These are phyloP conservation scores for Mesembrinibis cayennensis DNA, from an alignment of 2,113 vertebrate genomes.

Conservation along the genomic window DNA sequence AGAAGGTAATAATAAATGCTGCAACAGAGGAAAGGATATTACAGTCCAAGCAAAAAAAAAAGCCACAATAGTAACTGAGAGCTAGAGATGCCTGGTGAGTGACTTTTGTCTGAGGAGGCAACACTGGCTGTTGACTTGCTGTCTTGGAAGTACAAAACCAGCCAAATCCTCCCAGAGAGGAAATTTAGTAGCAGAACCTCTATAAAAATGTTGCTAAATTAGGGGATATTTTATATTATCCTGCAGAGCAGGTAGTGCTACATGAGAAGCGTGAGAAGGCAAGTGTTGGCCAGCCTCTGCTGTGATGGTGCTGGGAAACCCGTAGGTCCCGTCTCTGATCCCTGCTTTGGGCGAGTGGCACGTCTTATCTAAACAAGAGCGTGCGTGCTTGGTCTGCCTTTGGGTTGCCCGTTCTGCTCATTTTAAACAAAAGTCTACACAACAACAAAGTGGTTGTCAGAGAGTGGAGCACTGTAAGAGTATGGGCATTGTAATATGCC, in stretches of 20 bases:
- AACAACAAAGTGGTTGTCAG: neutral
- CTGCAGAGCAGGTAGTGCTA: neutral
- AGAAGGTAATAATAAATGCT: neutral
- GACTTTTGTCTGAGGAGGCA: neutral
- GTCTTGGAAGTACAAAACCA: neutral
- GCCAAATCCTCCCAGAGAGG: neutral
- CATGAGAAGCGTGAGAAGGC: accelerated
- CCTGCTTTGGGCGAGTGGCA: accelerated
- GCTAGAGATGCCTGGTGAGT: neutral
- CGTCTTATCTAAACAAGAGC: neutral
- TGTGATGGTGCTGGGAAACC: neutral
- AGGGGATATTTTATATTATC: neutral
- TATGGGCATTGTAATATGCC: accelerated
- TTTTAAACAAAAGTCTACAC: neutral
- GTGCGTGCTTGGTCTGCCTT: accelerated
- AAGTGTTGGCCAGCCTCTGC: neutral
- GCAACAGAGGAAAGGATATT: neutral
- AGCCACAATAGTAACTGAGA: neutral
- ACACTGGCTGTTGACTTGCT: neutral
- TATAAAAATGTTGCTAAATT: neutral
- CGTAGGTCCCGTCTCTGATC: neutral
- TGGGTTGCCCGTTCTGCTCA: neutral
- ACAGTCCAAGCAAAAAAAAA: neutral
- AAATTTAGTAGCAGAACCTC: neutral
- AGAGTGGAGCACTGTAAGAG: neutral